Evolutionary conservation across 2,797 vertebrate genomes (phyloP).

Genomic region (Nothura maculosa): DNA sequence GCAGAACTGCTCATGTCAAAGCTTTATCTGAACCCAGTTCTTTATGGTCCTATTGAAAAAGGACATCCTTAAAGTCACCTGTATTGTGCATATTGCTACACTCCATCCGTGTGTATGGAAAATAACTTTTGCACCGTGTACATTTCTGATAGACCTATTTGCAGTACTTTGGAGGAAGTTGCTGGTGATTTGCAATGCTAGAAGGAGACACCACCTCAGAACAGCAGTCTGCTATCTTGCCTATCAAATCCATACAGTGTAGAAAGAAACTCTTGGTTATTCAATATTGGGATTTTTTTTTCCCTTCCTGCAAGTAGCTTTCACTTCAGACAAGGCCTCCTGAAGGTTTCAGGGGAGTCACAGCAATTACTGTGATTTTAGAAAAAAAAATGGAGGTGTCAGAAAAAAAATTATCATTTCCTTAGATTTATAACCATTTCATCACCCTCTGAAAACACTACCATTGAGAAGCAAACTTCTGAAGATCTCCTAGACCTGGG

Average conservation of each 20-base stretch:
- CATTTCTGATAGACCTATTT: background rate
- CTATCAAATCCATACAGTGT: background rate
- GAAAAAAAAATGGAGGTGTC: background rate
- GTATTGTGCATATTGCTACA: background rate
- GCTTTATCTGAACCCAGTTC: background rate
- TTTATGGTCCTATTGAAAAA: background rate
- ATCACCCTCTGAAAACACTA: background rate
- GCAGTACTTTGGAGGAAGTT: background rate
- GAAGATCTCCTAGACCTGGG: background rate
- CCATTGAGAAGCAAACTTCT: background rate
- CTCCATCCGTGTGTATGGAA: no score
- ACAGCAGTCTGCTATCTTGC: background rate
- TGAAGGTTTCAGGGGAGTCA: background rate
- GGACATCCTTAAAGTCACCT: background rate
- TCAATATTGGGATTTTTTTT: background rate
- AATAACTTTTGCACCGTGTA: background rate
- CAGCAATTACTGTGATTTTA: background rate
- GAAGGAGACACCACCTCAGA: background rate
- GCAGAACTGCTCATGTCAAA: rapidly evolving
- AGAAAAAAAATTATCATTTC: background rate
- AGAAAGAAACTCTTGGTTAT: background rate
- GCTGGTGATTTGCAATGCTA: background rate
- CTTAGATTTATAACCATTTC: background rate
- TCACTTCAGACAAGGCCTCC: background rate
- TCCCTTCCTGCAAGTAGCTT: background rate